phyloP scores from a whole-genome alignment of 2,888 invertebrate genomes.

The Drosophila suboccidentalis region DNA sequence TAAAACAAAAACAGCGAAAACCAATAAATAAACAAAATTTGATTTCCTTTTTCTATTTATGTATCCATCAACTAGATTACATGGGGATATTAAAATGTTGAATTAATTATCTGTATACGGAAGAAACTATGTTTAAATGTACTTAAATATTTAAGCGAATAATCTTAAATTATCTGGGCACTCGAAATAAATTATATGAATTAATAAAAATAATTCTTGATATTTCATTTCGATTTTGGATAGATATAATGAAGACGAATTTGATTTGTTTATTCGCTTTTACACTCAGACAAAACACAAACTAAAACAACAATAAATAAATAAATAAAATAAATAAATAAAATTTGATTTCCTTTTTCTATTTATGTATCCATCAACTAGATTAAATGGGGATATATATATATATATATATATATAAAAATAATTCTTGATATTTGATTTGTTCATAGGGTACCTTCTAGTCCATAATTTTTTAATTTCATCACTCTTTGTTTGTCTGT shows the following conservation, averaged over 20 bases:
- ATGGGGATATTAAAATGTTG: background rate
- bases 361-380: background rate
- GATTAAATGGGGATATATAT: background rate
- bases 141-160: too few species aligned
- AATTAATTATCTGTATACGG: background rate
- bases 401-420: too few species aligned
- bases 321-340: conserved; percentile 33
- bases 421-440: too few species aligned
- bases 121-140: background rate
- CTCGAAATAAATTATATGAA: too few species aligned
- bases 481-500: background rate
- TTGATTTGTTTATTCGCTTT: conserved; percentile 59
- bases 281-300: conserved; percentile 11
- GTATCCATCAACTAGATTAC: background rate
- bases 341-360: background rate
- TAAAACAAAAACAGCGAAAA: conserved; percentile 9
- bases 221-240: too few species aligned
- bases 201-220: too few species aligned
- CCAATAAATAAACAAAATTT: conserved; percentile 23
- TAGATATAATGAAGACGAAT: conserved; percentile 71
- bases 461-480: background rate
- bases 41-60: background rate
- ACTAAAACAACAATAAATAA: too few species aligned
- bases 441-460: background rate
- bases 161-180: too few species aligned